phyloP scores from a whole-genome alignment of 2,888 invertebrate species.

The Macrosiphum euphorbiae region DNA sequence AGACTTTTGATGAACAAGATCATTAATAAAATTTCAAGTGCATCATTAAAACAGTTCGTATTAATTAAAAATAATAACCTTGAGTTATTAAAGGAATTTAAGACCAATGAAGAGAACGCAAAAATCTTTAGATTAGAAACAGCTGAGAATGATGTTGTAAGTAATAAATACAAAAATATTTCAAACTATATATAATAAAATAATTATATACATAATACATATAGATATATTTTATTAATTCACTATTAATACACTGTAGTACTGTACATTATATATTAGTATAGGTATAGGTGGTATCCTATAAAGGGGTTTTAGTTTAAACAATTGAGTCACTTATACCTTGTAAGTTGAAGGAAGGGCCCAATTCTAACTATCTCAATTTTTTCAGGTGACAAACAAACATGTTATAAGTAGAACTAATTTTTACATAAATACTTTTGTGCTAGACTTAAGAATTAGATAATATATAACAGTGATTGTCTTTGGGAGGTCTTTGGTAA shows the following conservation, averaged over 20 bases:
- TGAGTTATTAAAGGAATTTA: not conserved
- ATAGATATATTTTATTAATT: not conserved
- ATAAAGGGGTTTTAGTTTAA: not conserved
- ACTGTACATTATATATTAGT: not conserved
- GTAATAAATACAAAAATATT: not conserved
- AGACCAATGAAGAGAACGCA: conserved; percentile 6
- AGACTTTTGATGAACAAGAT: not conserved
- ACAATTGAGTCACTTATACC: not conserved
- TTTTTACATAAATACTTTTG: not conserved
- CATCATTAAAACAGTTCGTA: not conserved
- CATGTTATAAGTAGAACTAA: not conserved
- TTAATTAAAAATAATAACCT: not conserved
- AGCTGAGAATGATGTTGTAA: conserved; percentile 8
- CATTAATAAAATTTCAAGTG: not conserved
- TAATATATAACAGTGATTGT: no score
- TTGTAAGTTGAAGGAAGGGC: not conserved
- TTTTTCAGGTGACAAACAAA: not conserved
- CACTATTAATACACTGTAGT: not conserved
- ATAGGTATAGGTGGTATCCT: not conserved
- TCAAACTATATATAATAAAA: not conserved
- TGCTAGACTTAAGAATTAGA: not conserved
- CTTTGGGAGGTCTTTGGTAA: no score
- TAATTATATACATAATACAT: not conserved
- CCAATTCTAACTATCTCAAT: not conserved
- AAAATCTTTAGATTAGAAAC: not conserved